Evolutionary conservation across 1,140 invertebrate genomes (phyloP), one percentile per base, ranked within the genome.

Genomic region (Lasioglossum albipes): DNA sequence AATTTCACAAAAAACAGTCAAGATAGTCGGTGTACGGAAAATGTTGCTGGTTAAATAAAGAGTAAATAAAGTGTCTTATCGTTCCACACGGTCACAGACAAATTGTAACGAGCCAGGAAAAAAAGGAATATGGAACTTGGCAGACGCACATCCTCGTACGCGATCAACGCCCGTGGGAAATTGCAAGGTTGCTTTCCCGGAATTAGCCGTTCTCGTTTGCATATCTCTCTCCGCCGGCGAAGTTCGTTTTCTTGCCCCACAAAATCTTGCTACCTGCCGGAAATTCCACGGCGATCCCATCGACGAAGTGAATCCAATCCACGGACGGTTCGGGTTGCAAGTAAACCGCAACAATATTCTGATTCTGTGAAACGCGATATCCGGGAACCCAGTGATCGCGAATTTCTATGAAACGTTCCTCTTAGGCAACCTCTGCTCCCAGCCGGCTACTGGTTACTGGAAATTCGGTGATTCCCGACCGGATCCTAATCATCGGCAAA

Each of bases 31-130:
- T 49, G 2, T 12, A 49, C 13, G 36, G 36, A 49, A 49, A 10
- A 49, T 49, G 10, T 49, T 12, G 45, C 49, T 66, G 45, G 22
- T 79, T 79, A 65, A 74, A 79, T 45, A 74, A 66, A 74, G 57
- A 67, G 36, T 54, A 74, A 73, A 67, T 59, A 67, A 74, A 59
- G 12, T 2, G 31, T 13, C 20, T 66, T 66, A 73, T 73, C 62
- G 49, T 27, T 54, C 7, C 13, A 10, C 16, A 27, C 61, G 3
- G 74, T 61, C 18, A 13, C n/a, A 54, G 16, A 66, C 31, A 22
- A 73, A 73, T 79, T 36, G 70, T 57, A 73, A 45, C 45, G 45
- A 54, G 36, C 10, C n/a, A 4, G 16, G 1, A 64, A 7, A 18
- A 66, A 67, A 36, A 27, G n/a, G n/a, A 59, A 7, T 1, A n/a